Evolutionary conservation across 2,888 invertebrate genomes (phyloP).

Genomic region (Galerucella pusilla): DNA sequence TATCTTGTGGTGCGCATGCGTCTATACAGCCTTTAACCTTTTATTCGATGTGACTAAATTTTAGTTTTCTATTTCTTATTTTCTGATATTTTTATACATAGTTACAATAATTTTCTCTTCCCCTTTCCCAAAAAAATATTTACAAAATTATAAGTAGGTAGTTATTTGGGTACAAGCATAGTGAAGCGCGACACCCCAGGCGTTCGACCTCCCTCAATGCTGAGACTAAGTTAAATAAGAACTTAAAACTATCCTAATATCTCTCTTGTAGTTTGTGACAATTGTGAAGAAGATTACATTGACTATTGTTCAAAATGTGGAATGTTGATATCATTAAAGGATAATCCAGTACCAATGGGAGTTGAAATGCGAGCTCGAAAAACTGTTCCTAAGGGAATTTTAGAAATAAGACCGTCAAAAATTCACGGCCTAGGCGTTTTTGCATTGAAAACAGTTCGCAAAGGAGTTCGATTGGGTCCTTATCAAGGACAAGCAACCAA

Average conservation of each 20-base stretch:
- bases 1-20: too few species aligned
- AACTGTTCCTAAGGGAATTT: conserved; percentile 46
- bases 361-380: conserved; percentile 46
- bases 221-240: too few species aligned
- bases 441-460: conserved; percentile 41
- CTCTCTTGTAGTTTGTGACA: conserved; percentile 46
- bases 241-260: neutral
- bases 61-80: too few species aligned
- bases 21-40: too few species aligned
- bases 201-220: too few species aligned
- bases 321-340: conserved; percentile 40
- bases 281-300: conserved; percentile 45
- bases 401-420: conserved; percentile 45
- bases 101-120: too few species aligned
- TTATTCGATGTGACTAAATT: too few species aligned
- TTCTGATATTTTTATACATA: too few species aligned
- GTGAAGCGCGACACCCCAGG: too few species aligned
- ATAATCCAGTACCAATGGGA: conserved; percentile 42
- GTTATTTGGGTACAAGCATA: too few species aligned
- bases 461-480: conserved; percentile 51
- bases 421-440: conserved; percentile 53
- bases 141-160: too few species aligned
- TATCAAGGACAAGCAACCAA: conserved; percentile 49
- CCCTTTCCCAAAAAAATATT: too few species aligned
- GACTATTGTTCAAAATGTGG: conserved; percentile 49